Evolutionary conservation across 2,888 invertebrate genomes (phyloP).

Genomic region (Trisateles emortualis): DNA sequence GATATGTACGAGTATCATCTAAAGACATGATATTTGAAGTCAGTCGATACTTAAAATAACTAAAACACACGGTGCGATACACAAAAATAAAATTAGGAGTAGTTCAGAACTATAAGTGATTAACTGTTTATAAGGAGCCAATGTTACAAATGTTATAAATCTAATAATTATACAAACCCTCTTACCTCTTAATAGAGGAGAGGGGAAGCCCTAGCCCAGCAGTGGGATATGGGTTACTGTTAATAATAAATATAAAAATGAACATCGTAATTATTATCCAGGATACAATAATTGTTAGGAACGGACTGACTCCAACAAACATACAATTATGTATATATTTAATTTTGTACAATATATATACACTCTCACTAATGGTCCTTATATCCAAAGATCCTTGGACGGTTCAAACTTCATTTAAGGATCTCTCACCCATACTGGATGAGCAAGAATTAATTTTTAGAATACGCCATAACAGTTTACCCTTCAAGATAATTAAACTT

Average conservation of each 20-base stretch:
- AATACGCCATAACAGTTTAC: slow-evolving; percentile 36
- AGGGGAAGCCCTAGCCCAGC: too few relatives aligned
- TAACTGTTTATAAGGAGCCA: too few relatives aligned
- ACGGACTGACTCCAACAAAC: slow-evolving; percentile 27
- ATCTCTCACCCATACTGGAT: slow-evolving; percentile 52
- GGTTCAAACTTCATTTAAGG: slow-evolving; percentile 61
- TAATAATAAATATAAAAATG: too few relatives aligned
- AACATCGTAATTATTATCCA: not conserved
- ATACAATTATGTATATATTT: slow-evolving; percentile 24
- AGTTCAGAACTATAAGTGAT: not conserved
- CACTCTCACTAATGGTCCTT: slow-evolving; percentile 71
- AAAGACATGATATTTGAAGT: slow-evolving; percentile 27
- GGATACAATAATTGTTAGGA: not conserved
- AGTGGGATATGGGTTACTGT: too few relatives aligned
- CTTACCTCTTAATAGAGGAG: too few relatives aligned
- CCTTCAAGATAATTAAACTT: slow-evolving; percentile 44
- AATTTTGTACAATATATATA: slow-evolving; percentile 59
- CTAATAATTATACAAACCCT: too few relatives aligned
- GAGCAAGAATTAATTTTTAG: slow-evolving; percentile 49
- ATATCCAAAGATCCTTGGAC: slow-evolving; percentile 69
- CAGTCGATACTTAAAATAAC: slow-evolving; percentile 14
- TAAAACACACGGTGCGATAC: not conserved
- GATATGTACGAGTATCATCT: slow-evolving; percentile 48
- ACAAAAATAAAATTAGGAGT: not conserved
- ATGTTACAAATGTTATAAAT: too few relatives aligned